Percentiles rank a stretch among this genome's conserved stretches.
Conservation (phyloP, 1,140 invertebrate genomes). For the Drosophila hydei region DNA sequence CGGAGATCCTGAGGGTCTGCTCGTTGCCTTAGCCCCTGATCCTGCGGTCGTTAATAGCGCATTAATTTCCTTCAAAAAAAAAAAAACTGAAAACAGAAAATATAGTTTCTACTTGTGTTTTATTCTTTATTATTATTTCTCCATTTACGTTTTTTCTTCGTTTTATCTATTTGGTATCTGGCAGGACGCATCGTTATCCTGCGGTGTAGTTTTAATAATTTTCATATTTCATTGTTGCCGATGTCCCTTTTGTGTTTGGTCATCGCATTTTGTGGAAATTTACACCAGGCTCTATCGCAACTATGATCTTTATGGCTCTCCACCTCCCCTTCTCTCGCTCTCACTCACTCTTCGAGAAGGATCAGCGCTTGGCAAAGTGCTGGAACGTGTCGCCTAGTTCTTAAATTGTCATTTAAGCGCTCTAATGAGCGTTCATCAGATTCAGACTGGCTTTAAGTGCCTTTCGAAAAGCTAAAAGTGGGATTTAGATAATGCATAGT, state of each 20-base stretch:
- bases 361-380: conserved; percentile 43
- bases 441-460: neutral
- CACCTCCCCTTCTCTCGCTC: neutral
- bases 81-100: neutral
- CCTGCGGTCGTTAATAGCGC: conserved; percentile 76
- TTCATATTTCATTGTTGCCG: conserved; percentile 60
- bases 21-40: conserved; percentile 16
- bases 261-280: conserved; percentile 78
- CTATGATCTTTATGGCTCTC: conserved; percentile 43
- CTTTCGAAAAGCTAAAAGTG: conserved; percentile 3
- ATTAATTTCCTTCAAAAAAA: conserved; percentile 37
- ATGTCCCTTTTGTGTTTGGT: conserved; percentile 68
- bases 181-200: conserved; percentile 49
- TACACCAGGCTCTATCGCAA: conserved; percentile 55
- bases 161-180: conserved; percentile 44
- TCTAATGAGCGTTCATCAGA: conserved; percentile 50
- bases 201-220: conserved; percentile 70
- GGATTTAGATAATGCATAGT: neutral
- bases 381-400: conserved; percentile 68
- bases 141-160: conserved; percentile 35
- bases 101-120: conserved; percentile 22
- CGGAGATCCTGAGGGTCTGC: conserved; percentile 3
- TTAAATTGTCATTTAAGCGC: conserved; percentile 64
- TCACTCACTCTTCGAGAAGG: neutral
- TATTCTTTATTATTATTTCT: conserved; percentile 55